phyloP scores from a whole-genome alignment of 2,888 invertebrate genomes.

The Scaptodrosophila latifasciaeformis region DNA sequence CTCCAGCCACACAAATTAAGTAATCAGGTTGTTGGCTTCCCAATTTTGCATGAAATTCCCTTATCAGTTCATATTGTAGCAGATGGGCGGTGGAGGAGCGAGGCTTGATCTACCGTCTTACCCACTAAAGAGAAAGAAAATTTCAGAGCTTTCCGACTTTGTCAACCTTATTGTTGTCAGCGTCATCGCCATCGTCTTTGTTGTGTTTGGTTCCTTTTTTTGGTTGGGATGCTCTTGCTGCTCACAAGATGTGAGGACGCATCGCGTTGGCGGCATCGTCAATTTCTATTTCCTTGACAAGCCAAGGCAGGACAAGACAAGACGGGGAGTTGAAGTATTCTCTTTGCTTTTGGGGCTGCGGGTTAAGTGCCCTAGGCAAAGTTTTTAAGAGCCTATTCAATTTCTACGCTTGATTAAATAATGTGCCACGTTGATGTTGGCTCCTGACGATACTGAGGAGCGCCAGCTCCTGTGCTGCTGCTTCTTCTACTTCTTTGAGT shows the following conservation, averaged over 20 bases:
- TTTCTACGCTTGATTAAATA: conserved; percentile 68
- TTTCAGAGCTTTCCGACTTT: neutral
- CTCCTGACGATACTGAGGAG: conserved; percentile 10
- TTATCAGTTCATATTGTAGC: conserved; percentile 59
- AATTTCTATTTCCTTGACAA: conserved; percentile 53
- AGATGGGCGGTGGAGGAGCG: too few relatives aligned
- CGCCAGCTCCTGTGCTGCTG: neutral
- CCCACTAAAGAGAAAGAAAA: too few relatives aligned
- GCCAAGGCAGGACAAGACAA: too few relatives aligned
- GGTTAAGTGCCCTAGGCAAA: conserved; percentile 67
- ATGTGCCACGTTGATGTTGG: conserved; percentile 51
- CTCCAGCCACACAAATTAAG: conserved; percentile 38
- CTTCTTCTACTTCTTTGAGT: neutral
- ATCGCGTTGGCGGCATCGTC: conserved; percentile 33
- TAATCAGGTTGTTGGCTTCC: conserved; percentile 67
- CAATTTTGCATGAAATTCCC: conserved; percentile 64
- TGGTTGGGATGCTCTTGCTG: neutral
- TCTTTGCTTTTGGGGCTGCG: conserved; percentile 33
- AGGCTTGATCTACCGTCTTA: too few relatives aligned
- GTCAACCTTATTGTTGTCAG: neutral
- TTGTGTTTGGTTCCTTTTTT: conserved; percentile 14
- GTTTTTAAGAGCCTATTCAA: conserved; percentile 68
- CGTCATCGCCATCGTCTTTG: neutral
- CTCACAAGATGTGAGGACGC: too few relatives aligned
- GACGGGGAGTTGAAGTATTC: too few relatives aligned